Conservation (phyloP, 2,113 vertebrate species). For the Fulmarus glacialis region DNA sequence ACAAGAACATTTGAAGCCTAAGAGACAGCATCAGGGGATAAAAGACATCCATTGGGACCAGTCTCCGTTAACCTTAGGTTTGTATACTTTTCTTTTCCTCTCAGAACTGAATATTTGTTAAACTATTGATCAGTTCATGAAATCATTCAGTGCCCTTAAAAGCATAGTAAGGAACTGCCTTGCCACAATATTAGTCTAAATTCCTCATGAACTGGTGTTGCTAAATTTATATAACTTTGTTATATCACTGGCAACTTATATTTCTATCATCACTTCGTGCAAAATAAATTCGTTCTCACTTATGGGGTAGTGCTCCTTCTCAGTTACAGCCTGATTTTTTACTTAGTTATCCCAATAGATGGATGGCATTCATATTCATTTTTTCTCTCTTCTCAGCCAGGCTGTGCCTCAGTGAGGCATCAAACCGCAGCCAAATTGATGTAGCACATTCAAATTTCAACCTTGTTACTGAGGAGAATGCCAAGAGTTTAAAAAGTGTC, state of each 20-base stretch:
- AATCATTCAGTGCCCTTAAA: not conserved
- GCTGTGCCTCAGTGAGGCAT: not conserved
- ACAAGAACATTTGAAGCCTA: conserved; percentile 39
- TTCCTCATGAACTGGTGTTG: not conserved
- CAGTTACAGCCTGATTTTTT: conserved; percentile 33
- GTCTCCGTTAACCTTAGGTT: conserved; percentile 30
- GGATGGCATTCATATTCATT: conserved; percentile 13
- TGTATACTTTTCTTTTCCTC: not conserved
- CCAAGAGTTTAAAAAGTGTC: conserved; percentile 26
- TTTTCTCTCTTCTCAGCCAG: conserved; percentile 17
- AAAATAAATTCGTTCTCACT: conserved; percentile 15
- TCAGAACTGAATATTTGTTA: conserved; percentile 1
- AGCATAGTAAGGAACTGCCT: not conserved
- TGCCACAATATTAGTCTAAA: not conserved
- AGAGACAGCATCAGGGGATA: conserved; percentile 11
- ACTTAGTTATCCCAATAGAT: conserved; percentile 29
- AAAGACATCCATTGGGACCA: not conserved
- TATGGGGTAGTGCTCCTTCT: conserved; percentile 8
- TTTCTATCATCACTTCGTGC: conserved; percentile 3
- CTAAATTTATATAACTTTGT: conserved; percentile 17
- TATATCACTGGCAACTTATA: not conserved
- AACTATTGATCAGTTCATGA: not conserved
- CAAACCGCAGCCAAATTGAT: conserved; percentile 27
- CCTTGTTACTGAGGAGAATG: conserved; percentile 32
- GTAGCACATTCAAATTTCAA: conserved; percentile 39